Percentiles rank a stretch among this genome's conserved stretches.
These are phyloP conservation scores for Lycaena phlaeas DNA, from an alignment of 2,888 invertebrate species.

Conservation along the genomic window DNA sequence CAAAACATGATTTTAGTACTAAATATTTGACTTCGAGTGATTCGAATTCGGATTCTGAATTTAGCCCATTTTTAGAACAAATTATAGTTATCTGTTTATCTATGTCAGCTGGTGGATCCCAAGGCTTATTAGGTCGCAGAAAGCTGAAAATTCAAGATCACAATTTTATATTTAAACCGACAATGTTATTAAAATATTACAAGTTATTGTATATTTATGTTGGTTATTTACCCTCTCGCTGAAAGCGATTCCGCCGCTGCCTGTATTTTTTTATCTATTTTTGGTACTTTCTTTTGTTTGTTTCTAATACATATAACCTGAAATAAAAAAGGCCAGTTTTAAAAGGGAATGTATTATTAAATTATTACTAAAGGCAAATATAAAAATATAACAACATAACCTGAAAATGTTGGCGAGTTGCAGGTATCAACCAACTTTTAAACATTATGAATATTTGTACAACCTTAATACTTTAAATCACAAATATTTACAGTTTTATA, in stretches of 20 bases:
- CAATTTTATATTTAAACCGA: no score
- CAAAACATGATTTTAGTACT: slow-evolving; percentile 79
- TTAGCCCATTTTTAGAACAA: slow-evolving; percentile 69
- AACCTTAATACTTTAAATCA: not conserved
- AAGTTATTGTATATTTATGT: no score
- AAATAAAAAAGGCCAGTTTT: slow-evolving; percentile 10
- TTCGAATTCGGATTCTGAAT: slow-evolving; percentile 52
- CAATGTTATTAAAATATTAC: no score
- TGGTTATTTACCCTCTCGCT: slow-evolving; percentile 78
- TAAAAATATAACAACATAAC: slow-evolving; percentile 27
- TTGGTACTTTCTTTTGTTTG: slow-evolving; percentile 46
- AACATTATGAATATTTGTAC: slow-evolving; percentile 18
- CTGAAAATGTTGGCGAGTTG: slow-evolving; percentile 41
- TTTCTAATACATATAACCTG: slow-evolving; percentile 41
- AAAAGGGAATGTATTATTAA: not conserved
- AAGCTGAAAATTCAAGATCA: slow-evolving; percentile 72
- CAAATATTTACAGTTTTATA: not conserved
- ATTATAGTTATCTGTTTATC: slow-evolving; percentile 74
- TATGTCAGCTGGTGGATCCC: slow-evolving; percentile 80
- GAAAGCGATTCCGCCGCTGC: slow-evolving; percentile 77
- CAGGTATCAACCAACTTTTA: slow-evolving; percentile 32
- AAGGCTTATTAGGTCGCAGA: slow-evolving; percentile 81
- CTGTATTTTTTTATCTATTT: slow-evolving; percentile 56
- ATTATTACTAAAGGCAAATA: not conserved
- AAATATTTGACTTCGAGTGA: slow-evolving; percentile 75